A percentile compares a stretch with the other conserved stretches of the same genome.
Evolutionary conservation across 2,888 invertebrate species (phyloP).

Genomic region (Carterocephalus palaemon): DNA sequence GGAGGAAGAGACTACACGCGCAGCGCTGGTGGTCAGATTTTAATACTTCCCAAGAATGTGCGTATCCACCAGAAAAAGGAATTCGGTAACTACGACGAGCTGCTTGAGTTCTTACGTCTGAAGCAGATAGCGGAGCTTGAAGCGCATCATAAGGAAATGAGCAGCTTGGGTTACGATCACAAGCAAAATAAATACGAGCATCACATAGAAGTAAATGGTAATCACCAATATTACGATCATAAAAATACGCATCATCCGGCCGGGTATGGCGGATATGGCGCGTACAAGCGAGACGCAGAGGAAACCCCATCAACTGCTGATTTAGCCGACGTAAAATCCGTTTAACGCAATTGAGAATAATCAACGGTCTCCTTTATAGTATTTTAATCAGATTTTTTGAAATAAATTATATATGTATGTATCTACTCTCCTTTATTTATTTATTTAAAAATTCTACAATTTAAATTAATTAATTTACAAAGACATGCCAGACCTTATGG

Average conservation of each 20-base stretch:
- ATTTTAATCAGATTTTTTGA: too few species aligned
- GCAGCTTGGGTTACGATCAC: background rate
- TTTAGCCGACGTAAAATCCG: background rate
- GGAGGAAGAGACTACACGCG: conserved; percentile 64
- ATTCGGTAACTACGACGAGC: conserved; percentile 51
- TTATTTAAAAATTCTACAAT: too few species aligned
- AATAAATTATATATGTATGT: too few species aligned
- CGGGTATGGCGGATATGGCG: background rate
- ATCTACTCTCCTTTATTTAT: too few species aligned
- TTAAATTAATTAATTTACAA: too few species aligned
- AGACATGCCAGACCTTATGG: too few species aligned
- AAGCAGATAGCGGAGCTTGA: conserved; percentile 42
- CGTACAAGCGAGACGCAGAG: conserved; percentile 9
- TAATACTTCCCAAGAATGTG: conserved; percentile 54
- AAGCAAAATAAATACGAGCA: background rate
- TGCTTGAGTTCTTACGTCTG: conserved; percentile 56
- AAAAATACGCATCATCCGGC: background rate
- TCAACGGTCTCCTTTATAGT: too few species aligned
- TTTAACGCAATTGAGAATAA: too few species aligned
- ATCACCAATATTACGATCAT: conserved; percentile 3
- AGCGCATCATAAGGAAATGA: conserved; percentile 10
- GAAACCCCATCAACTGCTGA: background rate
- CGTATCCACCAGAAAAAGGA: conserved; percentile 48
- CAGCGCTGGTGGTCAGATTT: conserved; percentile 59
- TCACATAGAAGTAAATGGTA: conserved; percentile 9